Evolutionary conservation across 2,888 invertebrate species (phyloP), one percentile per base, ranked within the genome.

Genomic region (Ormia ochracea): DNA sequence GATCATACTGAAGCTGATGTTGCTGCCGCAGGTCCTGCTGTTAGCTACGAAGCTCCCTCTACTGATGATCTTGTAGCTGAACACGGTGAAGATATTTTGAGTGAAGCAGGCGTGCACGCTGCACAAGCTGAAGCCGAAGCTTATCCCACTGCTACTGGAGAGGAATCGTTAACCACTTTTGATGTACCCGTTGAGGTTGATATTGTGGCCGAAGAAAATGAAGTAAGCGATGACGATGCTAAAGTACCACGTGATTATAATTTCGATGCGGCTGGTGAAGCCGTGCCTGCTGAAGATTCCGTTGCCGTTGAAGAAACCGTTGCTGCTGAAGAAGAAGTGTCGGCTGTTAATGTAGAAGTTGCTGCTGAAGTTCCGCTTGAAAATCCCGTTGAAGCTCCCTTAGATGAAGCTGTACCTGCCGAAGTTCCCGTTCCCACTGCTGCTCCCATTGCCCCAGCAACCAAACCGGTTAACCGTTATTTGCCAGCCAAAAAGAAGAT

Each of bases 401-500:
- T 66, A 12, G 82, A 73, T 38, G 75, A 75, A 43, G 80, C 52
- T 1, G 80, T 80, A 6, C 83, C 84, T 65, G 83, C 82, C 41
- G 86, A 85, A 50, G 77, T 87, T 17, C 87, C 89, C 7, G 85
- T 78, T 21, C 85, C n/a, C n/a, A n/a, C n/a, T n/a, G n/a, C 88
- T 3, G 86, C 83, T 14, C 87, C 88, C 14, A 84, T 87, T 76
- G 87, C 86, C 12, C 88, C 86, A 1, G 84, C 84, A 19, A 73
- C 76, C 45, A 68, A 70, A 63, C 87, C 87, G 17, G 84, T 83
- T 72, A 87, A 83, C 74, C 87, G 88, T 82, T 88, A 88, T 79
- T 84, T 89, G 81, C 89, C 88, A 50, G 84, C 88, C 80, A 88
- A 86, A 84, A 88, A 87, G 85, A 88, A 87, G 85, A 86, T 88